Evolutionary conservation across 2,113 vertebrate genomes (phyloP), one percentile per base, ranked within the genome.

Genomic region (Puffinus mauretanicus): DNA sequence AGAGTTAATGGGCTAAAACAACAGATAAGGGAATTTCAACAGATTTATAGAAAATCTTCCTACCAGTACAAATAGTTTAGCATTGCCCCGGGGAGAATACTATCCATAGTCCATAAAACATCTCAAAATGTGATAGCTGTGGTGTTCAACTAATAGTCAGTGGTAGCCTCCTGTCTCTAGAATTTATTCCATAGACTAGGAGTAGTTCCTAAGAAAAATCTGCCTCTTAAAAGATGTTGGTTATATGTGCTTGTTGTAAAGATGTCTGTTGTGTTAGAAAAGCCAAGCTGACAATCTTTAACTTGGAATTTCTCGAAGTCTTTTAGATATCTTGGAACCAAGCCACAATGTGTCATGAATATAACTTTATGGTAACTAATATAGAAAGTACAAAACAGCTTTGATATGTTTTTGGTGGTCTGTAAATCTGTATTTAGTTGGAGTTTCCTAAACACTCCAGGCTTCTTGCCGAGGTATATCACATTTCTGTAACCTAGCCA

Each of bases 381-480:
- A 61, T 12, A 58, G 46, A 69, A 90, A 88, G 17, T 26, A 38
- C 5, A 73, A 27, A 51, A 24, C 3, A 67, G 5, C 9, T 89
- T 89, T 82, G n/a, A 49, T 77, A 6, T 26, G 4, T 2, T 82
- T 89, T 86, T 67, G 4, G 17, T 86, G 13, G 19, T 79, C 44
- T 82, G 21, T 84, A 34, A 16, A 92, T 88, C n/a, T 49, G 29
- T 66, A 51, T 86, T 91, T 86, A 70, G 7, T 75, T 75, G 51
- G 30, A 91, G 9, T 84, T 88, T 84, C 64, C 93, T 81, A n/a
- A 92, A 67, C 26, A 30, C 4, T 65, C 18, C 38, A 81, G 83
- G 81, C 77, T 86, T 60, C 61, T 88, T 89, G 67, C 93, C 93
- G 61, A 86, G 61, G 11, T 89, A 57, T 64, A 89, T 94, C 83